Conservation (phyloP, 2,113 vertebrate genomes). For the Herpetotheres cachinnans region DNA sequence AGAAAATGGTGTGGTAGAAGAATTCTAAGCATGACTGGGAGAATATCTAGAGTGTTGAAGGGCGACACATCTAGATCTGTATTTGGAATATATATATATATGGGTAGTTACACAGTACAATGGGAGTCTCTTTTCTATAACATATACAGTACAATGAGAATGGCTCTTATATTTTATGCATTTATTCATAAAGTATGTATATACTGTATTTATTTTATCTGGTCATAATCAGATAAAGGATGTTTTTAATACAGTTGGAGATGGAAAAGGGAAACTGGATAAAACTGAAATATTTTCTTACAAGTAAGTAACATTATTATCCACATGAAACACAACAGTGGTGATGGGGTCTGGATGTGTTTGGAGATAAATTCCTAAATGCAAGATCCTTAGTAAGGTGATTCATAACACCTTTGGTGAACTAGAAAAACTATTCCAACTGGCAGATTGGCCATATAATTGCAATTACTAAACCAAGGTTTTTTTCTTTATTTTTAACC, state of each 20-base stretch:
- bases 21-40: background rate
- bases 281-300: background rate
- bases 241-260: background rate
- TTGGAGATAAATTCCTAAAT: background rate
- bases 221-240: background rate
- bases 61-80: background rate
- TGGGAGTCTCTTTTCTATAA: background rate
- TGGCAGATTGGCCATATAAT: background rate
- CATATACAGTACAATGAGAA: background rate
- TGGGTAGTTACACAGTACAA: background rate
- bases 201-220: background rate
- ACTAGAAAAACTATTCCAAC: background rate
- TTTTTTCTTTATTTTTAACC: background rate
- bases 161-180: background rate
- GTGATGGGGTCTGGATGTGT: background rate
- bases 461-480: background rate
- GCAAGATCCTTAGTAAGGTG: background rate
- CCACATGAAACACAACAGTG: background rate
- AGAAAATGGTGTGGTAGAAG: background rate
- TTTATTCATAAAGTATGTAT: background rate
- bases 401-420: background rate
- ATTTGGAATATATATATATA: background rate
- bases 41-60: background rate
- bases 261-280: background rate
- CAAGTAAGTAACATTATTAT: background rate